A percentile compares a stretch with the other conserved stretches of the same genome.
Conservation (phyloP, 2,797 vertebrate species). For the Crocodylus rhombifer region DNA sequence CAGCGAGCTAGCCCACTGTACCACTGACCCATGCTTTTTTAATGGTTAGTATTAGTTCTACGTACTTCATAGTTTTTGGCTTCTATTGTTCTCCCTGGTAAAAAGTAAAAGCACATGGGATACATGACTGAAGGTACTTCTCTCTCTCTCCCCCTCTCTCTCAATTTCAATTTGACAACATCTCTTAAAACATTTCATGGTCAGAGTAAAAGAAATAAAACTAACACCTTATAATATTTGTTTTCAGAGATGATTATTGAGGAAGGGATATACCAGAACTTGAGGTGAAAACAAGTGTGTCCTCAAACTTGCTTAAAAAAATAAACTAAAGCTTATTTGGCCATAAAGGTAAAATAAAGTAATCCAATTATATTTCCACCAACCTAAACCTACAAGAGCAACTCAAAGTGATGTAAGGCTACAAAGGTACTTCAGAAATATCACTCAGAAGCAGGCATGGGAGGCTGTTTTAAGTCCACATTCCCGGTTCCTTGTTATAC, state of each 20-base stretch:
- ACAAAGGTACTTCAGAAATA: not conserved
- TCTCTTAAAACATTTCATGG: not conserved
- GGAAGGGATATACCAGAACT: not conserved
- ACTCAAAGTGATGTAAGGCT: not conserved
- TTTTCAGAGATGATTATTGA: not conserved
- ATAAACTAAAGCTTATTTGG: not conserved
- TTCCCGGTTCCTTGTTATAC: not conserved
- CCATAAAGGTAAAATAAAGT: not conserved
- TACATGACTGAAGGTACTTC: too few relatives aligned
- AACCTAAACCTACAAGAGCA: not conserved
- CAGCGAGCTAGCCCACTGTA: not conserved
- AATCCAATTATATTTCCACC: not conserved
- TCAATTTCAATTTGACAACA: not conserved
- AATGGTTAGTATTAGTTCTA: not conserved
- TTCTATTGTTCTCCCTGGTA: not conserved
- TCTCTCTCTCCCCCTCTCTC: too few relatives aligned
- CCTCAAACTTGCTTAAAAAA: not conserved
- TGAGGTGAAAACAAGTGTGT: not conserved
- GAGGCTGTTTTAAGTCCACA: not conserved
- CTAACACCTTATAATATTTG: not conserved
- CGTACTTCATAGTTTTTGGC: not conserved
- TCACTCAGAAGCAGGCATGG: fast-evolving
- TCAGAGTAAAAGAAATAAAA: not conserved
- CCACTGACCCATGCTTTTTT: not conserved
- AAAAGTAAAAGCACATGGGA: not conserved